phyloP scores from a whole-genome alignment of 2,888 invertebrate species.

The Cactoblastis cactorum region DNA sequence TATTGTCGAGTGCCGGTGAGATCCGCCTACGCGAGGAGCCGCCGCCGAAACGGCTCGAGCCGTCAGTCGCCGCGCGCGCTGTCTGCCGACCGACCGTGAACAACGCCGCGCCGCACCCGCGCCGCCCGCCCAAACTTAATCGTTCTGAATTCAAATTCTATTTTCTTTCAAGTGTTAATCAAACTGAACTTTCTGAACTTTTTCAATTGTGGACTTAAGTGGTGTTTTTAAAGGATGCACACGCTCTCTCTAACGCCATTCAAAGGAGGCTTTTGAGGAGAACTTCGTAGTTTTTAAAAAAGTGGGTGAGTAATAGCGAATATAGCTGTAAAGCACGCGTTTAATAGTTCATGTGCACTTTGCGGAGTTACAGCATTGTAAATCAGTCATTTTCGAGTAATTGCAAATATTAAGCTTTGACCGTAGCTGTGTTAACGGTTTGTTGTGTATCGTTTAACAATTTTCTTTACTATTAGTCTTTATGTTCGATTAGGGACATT shows the following conservation, averaged over 20 bases:
- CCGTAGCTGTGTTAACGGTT: background rate
- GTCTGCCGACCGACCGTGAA: constrained; percentile 37
- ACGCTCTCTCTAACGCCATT: constrained; percentile 19
- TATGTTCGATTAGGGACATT: too few species aligned
- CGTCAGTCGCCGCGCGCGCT: constrained; percentile 23
- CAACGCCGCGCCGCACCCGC: constrained; percentile 30
- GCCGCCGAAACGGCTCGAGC: background rate
- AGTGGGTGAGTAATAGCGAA: constrained; percentile 61
- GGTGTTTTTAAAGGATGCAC: constrained; percentile 35
- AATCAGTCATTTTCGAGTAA: constrained; percentile 20
- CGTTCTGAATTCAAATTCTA: constrained; percentile 20
- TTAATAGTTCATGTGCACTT: constrained; percentile 16
- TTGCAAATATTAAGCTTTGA: background rate
- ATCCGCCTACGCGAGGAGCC: constrained; percentile 17
- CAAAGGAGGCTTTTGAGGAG: constrained; percentile 25
- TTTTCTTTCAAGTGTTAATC: constrained; percentile 16
- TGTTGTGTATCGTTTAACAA: background rate
- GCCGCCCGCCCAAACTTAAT: constrained; percentile 41
- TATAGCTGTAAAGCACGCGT: constrained; percentile 21
- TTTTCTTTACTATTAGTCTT: background rate
- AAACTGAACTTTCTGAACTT: constrained; percentile 3
- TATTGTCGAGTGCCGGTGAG: constrained; percentile 11
- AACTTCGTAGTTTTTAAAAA: constrained; percentile 46
- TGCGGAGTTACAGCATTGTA: constrained; percentile 22
- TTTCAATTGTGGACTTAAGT: constrained; percentile 25